phyloP scores from a whole-genome alignment of 2,797 vertebrate species.

The Macropus fuliginosus region DNA sequence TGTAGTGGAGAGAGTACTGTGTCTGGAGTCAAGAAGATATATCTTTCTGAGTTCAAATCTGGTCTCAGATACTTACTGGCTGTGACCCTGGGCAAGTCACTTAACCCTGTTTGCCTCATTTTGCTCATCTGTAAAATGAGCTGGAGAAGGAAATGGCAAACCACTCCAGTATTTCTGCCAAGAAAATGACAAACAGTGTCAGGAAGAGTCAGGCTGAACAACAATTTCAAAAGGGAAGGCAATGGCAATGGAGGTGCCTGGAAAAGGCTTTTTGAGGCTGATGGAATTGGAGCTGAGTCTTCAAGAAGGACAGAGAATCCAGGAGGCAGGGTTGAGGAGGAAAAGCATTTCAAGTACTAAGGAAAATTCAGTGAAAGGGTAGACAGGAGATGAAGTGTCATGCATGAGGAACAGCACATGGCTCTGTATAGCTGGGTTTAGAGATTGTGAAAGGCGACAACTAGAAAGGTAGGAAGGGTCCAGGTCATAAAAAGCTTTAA shows the following conservation, averaged over 20 bases:
- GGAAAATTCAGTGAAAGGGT: not conserved
- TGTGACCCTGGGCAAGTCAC: not conserved
- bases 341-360: not conserved
- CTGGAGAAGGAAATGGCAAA: not conserved
- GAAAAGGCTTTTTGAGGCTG: not conserved
- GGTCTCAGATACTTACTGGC: not conserved
- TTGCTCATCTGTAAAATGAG: not conserved
- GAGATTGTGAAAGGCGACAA: not conserved
- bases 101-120: not conserved
- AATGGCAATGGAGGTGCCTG: not conserved
- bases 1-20: not conserved
- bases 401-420: not conserved
- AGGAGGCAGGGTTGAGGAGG: not conserved
- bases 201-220: not conserved
- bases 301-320: not conserved
- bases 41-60: not conserved
- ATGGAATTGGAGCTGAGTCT: not conserved
- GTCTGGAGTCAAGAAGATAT: not conserved
- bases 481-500: not conserved
- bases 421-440: not conserved
- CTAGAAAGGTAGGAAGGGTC: not conserved
- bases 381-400: not conserved
- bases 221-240: not conserved
- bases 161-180: not conserved
- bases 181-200: not conserved